These are phyloP conservation scores for Babylonia areolata DNA, from an alignment of 1,140 invertebrate species.

Conservation along the genomic window DNA sequence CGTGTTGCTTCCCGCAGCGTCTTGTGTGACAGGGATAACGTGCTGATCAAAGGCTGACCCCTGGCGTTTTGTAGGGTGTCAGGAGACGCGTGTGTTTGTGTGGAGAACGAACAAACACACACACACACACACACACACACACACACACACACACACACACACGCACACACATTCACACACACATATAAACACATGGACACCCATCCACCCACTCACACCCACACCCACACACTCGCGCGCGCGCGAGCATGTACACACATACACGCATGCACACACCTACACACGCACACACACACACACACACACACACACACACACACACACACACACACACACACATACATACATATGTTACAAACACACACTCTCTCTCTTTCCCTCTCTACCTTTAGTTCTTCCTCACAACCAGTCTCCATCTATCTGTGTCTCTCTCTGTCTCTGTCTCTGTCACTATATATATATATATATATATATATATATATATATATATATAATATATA, in stretches of 20 bases:
- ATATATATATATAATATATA: too few species aligned
- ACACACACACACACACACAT: constrained; percentile 7
- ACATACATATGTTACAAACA: constrained; percentile 1
- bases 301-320: constrained; percentile 7
- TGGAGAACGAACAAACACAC: too few species aligned
- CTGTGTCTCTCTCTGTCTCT: not conserved
- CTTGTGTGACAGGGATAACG: too few species aligned
- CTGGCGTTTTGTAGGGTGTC: too few species aligned
- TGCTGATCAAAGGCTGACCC: too few species aligned
- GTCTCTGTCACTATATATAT: constrained; percentile 7
- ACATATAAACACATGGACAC: not conserved
- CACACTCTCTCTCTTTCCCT: not conserved
- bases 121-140: too few species aligned
- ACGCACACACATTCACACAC: not conserved
- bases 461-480: too few species aligned
- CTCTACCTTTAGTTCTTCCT: not conserved
- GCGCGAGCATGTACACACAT: not conserved
- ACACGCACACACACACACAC: not conserved
- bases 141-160: too few species aligned
- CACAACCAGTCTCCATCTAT: not conserved
- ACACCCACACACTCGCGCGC: not conserved
- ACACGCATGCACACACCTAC: not conserved
- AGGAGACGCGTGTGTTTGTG: too few species aligned
- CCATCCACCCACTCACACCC: not conserved
- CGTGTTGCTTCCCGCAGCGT: too few species aligned